Conservation (phyloP, 2,113 vertebrate species). For the Campylorhamphus procurvoides region DNA sequence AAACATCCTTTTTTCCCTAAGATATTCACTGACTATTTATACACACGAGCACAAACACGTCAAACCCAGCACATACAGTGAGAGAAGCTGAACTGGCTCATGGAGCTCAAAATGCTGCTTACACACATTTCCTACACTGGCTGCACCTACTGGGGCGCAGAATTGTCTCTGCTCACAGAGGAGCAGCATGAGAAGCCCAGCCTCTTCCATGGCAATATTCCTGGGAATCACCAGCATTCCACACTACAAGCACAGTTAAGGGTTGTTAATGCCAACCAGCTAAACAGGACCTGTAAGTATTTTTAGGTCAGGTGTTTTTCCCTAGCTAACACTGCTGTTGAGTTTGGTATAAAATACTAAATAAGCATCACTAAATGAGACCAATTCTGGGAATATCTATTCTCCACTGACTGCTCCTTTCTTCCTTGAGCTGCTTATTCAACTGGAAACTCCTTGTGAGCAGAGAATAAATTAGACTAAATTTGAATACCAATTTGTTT, state of each 20-base stretch:
- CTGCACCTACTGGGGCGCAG: neutral
- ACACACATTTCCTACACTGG: accelerated
- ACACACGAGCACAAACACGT: neutral
- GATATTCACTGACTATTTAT: neutral
- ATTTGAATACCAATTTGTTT: neutral
- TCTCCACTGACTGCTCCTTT: neutral
- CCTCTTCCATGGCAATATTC: neutral
- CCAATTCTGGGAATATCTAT: neutral
- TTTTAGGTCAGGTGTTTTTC: neutral
- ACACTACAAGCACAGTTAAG: neutral
- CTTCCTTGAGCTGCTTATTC: neutral
- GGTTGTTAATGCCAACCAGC: neutral
- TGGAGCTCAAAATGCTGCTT: neutral
- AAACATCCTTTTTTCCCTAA: accelerated
- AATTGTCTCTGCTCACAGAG: neutral
- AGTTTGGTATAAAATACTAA: neutral
- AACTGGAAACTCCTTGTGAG: neutral
- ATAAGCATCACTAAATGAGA: neutral
- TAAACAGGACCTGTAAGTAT: accelerated
- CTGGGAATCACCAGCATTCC: neutral
- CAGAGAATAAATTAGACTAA: neutral
- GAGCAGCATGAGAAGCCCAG: neutral
- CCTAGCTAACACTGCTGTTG: neutral
- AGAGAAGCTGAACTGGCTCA: neutral
- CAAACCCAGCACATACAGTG: neutral